Evolutionary conservation across 37 sponge, comb jelly and placozoan species (phyloP), one percentile per base, ranked within the genome.

Genomic region (Agelas oroides): DNA sequence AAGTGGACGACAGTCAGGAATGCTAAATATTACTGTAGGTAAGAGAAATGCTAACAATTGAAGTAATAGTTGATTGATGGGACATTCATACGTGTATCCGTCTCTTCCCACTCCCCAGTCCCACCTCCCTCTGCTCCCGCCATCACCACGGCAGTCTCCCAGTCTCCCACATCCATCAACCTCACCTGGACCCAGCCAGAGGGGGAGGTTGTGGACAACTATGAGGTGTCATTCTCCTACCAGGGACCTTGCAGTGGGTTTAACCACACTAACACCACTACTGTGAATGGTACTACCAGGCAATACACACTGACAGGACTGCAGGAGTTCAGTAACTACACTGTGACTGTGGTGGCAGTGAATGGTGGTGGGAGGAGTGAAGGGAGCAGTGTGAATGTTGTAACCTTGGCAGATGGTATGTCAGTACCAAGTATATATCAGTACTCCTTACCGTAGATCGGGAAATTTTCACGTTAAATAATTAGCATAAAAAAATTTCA

Each of bases 241-340:
- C 53, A 52, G 59, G 76, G 59, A 53, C 52, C 53, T 33, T 57
- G 59, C 56, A 34, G 31, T 59, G 33, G 32, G 3, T 30, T 30
- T 34, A 67, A 1, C 19, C 46, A 46, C 46, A 46, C 46, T 8
- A 46, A 46, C 46, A 46, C 46, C 46, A 46, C 46, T 8, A 46
- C 46, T 46, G 46, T 46, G 46, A 8, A 65, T 53, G 68, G 58
- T 73, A 24, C 65, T 67, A n/a, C 54, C 31, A 69, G 68, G 28
- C 11, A 33, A 14, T 84, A 75, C 63, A 65, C 76, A 36, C 57
- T 84, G 21, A 64, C 74, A 27, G 76, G 57, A 75, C 67, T 84
- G 33, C 55, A 75, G 76, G 84, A 75, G 84, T 19, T 39, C 67
- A 84, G 76, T 65, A 40, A 62, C 76, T 84, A 73, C 63, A 73